Percentiles rank a stretch among this genome's conserved stretches.
Evolutionary conservation across 2,797 vertebrate species (phyloP).

Genomic region (Melanotaenia trifasciata): DNA sequence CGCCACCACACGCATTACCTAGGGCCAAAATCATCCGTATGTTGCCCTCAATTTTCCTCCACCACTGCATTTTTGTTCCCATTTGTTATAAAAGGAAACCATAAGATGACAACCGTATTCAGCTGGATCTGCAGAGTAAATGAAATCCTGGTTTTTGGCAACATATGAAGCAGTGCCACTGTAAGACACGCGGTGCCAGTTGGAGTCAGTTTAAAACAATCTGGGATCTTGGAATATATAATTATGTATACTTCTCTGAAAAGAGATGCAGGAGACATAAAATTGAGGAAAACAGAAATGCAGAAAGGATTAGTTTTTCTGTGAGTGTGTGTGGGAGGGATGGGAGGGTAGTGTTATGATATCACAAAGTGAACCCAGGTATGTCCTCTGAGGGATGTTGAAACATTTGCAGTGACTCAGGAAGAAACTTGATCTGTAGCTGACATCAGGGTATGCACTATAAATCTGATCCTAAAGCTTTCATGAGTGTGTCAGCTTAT

Average conservation of each 20-base stretch:
- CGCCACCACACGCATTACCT: conserved; percentile 55
- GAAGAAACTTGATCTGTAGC: conserved; percentile 64
- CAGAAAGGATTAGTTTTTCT: conserved; percentile 8
- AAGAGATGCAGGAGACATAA: conserved; percentile 23
- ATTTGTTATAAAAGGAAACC: conserved; percentile 63
- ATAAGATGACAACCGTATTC: conserved; percentile 58
- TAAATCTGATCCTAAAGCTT: conserved; percentile 47
- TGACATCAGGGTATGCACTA: conserved; percentile 48
- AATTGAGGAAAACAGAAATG: conserved; percentile 17
- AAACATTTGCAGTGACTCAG: conserved; percentile 57
- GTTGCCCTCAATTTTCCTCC: conserved; percentile 72
- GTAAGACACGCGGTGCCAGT: conserved; percentile 51
- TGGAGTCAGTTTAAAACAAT: conserved; percentile 64
- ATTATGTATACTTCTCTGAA: conserved; percentile 58
- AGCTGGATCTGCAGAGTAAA: conserved; percentile 38
- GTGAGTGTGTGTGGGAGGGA: not conserved
- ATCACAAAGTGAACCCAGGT: conserved; percentile 57
- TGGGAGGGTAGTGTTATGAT: conserved; percentile 15
- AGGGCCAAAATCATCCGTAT: conserved; percentile 69
- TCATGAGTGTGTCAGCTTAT: conserved; percentile 28
- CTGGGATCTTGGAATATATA: conserved; percentile 52
- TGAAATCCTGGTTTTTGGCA: conserved; percentile 66
- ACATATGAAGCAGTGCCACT: conserved; percentile 52
- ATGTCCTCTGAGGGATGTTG: conserved; percentile 49
- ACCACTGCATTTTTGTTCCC: conserved; percentile 60